A percentile compares a stretch with the other conserved stretches of the same genome.
phyloP scores from a whole-genome alignment of 2,888 invertebrate species.

The Lithosia quadra region DNA sequence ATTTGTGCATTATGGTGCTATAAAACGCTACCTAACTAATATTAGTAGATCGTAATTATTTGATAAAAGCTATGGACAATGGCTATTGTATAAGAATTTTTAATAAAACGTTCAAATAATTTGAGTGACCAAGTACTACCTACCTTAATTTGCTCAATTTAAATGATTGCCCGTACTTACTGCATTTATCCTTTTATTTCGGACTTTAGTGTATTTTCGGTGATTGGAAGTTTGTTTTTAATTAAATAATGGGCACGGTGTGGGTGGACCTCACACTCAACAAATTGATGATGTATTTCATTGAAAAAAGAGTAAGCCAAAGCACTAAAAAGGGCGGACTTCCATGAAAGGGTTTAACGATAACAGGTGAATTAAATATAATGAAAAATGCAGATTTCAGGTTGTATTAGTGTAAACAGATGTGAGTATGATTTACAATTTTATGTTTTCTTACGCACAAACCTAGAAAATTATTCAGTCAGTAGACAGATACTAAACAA shows the following conservation, averaged over 20 bases:
- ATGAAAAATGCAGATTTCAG: no score
- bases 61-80: not conserved
- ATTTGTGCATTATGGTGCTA: not conserved
- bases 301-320: no score
- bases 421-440: not conserved
- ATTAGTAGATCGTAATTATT: slow-evolving; percentile 1
- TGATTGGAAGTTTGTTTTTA: not conserved
- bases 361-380: no score
- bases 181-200: not conserved
- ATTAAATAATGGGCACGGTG: not conserved
- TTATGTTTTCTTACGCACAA: not conserved
- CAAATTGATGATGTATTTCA: no score
- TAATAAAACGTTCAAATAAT: not conserved
- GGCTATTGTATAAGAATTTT: not conserved
- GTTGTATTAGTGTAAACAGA: no score
- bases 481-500: slow-evolving; percentile 9
- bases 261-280: no score
- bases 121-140: no score
- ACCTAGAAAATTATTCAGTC: not conserved
- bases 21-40: slow-evolving; percentile 1
- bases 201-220: not conserved
- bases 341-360: no score
- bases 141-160: not conserved
- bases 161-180: not conserved
- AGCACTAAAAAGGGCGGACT: no score